Evolutionary conservation across 2,113 vertebrate species (phyloP).

Genomic region (Protobothrops flavoviridis): DNA sequence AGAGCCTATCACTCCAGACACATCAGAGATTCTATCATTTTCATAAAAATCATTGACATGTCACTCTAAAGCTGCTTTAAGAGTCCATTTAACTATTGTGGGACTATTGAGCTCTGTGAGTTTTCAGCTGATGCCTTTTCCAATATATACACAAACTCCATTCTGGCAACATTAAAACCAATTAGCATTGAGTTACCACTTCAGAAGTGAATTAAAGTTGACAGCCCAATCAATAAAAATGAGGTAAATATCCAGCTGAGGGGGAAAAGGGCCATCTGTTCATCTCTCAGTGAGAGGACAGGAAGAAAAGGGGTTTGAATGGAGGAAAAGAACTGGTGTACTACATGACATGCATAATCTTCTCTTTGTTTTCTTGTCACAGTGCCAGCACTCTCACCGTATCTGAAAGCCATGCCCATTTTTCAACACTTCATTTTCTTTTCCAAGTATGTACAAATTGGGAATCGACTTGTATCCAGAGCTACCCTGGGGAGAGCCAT

Average conservation of each 20-base stretch:
- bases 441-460: not conserved
- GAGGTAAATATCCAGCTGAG: not conserved
- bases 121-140: not conserved
- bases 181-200: conserved; percentile 35
- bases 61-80: not conserved
- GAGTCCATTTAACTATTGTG: conserved; percentile 1
- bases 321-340: not conserved
- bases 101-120: conserved; percentile 15
- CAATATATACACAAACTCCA: conserved; percentile 13
- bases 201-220: conserved; percentile 44
- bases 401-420: not conserved
- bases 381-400: not conserved
- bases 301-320: conserved; percentile 3
- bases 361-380: conserved; percentile 12
- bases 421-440: not conserved
- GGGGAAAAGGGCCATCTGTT: conserved; percentile 25
- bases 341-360: not conserved
- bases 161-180: conserved; percentile 5
- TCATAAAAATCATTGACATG: not conserved
- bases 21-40: not conserved
- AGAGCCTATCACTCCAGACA: no score
- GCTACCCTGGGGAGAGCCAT: not conserved
- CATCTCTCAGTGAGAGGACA: conserved; percentile 33
- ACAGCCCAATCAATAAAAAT: conserved; percentile 23
- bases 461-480: not conserved